Base-by-base conservation (phyloP, 1,140 invertebrate genomes). In the Liolophura sinensis region DNA sequence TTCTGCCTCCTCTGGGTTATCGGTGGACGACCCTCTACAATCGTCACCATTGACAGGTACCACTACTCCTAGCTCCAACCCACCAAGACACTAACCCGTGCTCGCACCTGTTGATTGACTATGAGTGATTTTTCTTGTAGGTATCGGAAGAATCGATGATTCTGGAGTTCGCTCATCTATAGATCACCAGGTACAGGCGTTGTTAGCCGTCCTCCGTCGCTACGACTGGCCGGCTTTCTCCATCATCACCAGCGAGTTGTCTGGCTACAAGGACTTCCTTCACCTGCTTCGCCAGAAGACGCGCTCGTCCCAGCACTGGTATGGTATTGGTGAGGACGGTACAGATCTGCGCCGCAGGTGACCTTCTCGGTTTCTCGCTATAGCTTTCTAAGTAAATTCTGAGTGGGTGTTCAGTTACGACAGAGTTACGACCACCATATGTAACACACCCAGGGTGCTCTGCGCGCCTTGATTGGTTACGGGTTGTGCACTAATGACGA, bases 161-260 rank as follows among this genome's bases (percentile, higher is more conserved):
- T 0, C 60, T 97, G 55, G 95, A 97, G 82, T 85, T 98, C 71
- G 95, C 95, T 95, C 95, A 15, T 95, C 94, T 47, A 88, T 97
- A 61, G 92, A 94, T 84, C 95, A 97, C 81, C 95, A 97, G 82
- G 93, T 92, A 25, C 91, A 92, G 1, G 95, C 94, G 18, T 96
- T 97, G 93, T 82, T 97, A 66, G 94, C 92, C 80, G 94, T 98
- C 73, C 85, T 97, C 74, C 91, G 93, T 82, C 87, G 94, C 59
- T 98, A 98, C 86, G 95, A 96, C 80, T 98, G 96, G 96, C 93
- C 96, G 80, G 92, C 95, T 75, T 97, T 97, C 84, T 93, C 93
- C 67, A 91, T 97, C 60, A 92, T 97, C 31, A 87, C 86, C 4
- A 83, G 84, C 55, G 91, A 93, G 78, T 95, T 96, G 56, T 94